Evolutionary conservation across 2,888 invertebrate species (phyloP).

Genomic region (Magallana nippona): DNA sequence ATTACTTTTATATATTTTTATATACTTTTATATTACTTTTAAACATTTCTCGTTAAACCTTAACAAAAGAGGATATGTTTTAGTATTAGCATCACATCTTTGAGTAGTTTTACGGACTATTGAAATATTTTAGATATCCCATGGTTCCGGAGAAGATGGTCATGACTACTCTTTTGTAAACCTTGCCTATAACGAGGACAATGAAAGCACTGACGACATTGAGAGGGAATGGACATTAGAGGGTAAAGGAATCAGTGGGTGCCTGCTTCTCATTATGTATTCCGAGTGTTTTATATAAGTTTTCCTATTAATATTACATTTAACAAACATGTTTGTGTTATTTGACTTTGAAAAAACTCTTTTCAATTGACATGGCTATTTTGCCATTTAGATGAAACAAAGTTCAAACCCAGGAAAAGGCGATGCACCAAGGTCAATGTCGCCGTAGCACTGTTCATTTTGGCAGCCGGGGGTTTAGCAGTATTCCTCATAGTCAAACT

Average conservation of each 20-base stretch:
- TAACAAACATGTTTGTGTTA: too few relatives aligned
- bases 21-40: too few relatives aligned
- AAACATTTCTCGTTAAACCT: too few relatives aligned
- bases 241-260: not conserved
- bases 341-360: too few relatives aligned
- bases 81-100: too few relatives aligned
- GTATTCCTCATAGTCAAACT: slow-evolving; percentile 14
- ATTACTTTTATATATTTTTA: too few relatives aligned
- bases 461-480: not conserved
- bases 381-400: not conserved
- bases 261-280: too few relatives aligned
- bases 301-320: too few relatives aligned
- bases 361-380: too few relatives aligned
- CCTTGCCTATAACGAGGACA: not conserved
- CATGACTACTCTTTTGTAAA: not conserved
- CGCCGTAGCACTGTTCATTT: not conserved
- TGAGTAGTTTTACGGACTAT: not conserved
- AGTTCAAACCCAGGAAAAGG: not conserved
- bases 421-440: not conserved
- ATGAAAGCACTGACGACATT: not conserved
- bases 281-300: too few relatives aligned
- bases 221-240: not conserved
- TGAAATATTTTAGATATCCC: not conserved
- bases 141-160: not conserved
- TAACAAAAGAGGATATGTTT: too few relatives aligned